Conservation (phyloP, 1,140 invertebrate species). For the Xylocopa sonorina region DNA sequence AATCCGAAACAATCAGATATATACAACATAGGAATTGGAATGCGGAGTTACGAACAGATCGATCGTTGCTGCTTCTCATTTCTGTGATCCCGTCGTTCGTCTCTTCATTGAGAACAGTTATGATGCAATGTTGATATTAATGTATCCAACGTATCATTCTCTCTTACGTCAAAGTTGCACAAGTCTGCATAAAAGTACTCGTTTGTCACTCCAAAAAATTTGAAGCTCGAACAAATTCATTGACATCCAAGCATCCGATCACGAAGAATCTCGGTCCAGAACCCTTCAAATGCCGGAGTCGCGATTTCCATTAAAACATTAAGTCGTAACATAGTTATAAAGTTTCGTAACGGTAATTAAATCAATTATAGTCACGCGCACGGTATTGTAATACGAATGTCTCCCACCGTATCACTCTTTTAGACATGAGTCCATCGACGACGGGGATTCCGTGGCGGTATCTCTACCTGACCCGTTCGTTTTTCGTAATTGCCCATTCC, state of each 20-base stretch:
- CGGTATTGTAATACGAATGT: background rate
- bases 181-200: too few species aligned
- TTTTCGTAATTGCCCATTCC: background rate
- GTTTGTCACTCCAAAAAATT: too few species aligned
- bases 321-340: too few species aligned
- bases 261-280: background rate
- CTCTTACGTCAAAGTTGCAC: too few species aligned
- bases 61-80: background rate
- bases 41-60: slow-evolving; percentile 18
- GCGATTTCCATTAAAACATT: too few species aligned
- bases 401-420: background rate
- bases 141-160: background rate
- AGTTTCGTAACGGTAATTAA: background rate
- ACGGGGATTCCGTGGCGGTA: background rate
- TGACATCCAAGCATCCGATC: background rate
- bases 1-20: background rate
- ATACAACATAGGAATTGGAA: background rate
- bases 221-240: background rate
- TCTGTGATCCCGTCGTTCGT: background rate
- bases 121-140: background rate
- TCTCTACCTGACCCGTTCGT: background rate
- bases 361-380: background rate
- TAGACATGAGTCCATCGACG: background rate
- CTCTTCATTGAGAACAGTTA: background rate
- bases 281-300: too few species aligned